Base-by-base conservation (phyloP, 92 coral and sea anemone species). In the Hydrozoanthus gracilis region DNA sequence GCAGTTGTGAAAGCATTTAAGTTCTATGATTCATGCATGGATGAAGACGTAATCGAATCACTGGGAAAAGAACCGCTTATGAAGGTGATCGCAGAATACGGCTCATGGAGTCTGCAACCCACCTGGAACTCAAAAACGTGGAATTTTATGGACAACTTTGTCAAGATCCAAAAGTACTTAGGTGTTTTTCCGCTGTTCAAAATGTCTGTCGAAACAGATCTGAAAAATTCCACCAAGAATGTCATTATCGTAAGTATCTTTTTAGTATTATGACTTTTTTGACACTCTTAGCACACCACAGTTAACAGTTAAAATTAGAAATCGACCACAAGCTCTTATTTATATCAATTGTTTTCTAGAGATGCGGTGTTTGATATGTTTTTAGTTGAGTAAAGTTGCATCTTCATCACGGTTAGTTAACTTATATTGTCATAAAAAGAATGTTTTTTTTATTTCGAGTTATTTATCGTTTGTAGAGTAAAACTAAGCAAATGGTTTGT, bases 11-110 rank as follows among this genome's bases (percentile, higher is more conserved):
- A 96, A 90, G 95, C 96, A 7, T 92, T 96, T 77, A 75, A 74
- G 76, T 91, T 83, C 91, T 93, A 91, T 82, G 98, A 93, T 52
- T 92, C 99, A 2, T 96, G 99, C 62, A 90, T 94, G 94, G 82
- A 96, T 73, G 86, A 82, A 13, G 77, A 75, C 2, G 54, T 15
- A 18, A 92, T 96, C 4, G 98, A 96, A 68, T n/a, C 4, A 2
- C 89, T 90, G 7, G 95, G 90, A 8, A 90, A 87, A 4, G 15
- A 66, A 3, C 99, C 99, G 6, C 86, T 96, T 27, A 5, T 76
- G 8, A 83, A 91, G 8, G 88, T 96, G 18, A 95, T 96, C 47
- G 87, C 86, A 45, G 77, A 78, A 8, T 90, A 88, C 51, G 93
- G 95, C 14, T 93, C 98, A 61, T 96, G 99, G 99, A 95, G 92